phyloP scores from a whole-genome alignment of 2,113 vertebrate species.

The Eulemur macaco region DNA sequence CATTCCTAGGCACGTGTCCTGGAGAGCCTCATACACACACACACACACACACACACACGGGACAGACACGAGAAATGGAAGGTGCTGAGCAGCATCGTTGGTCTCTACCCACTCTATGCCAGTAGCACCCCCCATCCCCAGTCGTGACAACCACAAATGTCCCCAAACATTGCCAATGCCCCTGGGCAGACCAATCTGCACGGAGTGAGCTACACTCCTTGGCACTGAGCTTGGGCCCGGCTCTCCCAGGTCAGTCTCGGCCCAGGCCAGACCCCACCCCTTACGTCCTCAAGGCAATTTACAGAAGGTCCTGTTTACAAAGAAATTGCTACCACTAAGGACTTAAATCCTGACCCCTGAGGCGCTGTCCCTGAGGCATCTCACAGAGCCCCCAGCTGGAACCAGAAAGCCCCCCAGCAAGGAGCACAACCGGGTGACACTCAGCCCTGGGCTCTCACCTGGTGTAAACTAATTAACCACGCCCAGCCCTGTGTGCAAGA shows the following conservation, averaged over 20 bases:
- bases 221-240: not conserved
- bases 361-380: fast-evolving
- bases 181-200: not conserved
- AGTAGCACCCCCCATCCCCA: fast-evolving
- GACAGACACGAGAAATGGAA: not conserved
- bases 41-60: too few species aligned
- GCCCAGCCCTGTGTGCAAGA: too few species aligned
- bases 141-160: not conserved
- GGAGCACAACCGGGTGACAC: too few species aligned
- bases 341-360: not conserved
- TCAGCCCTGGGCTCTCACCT: not conserved
- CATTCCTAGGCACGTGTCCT: not conserved
- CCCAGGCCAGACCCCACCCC: not conserved
- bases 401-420: not conserved
- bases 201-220: not conserved
- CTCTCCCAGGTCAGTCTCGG: not conserved
- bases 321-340: not conserved
- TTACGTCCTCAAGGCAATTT: not conserved
- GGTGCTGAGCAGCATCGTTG: not conserved
- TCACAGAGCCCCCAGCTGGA: not conserved
- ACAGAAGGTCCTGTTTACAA: not conserved
- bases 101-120: not conserved
- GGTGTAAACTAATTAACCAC: not conserved
- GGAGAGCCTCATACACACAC: not conserved
- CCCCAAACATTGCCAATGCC: not conserved